These are phyloP conservation scores for Pharmacophagus antenor DNA, from an alignment of 2,888 invertebrate genomes.

Conservation along the genomic window DNA sequence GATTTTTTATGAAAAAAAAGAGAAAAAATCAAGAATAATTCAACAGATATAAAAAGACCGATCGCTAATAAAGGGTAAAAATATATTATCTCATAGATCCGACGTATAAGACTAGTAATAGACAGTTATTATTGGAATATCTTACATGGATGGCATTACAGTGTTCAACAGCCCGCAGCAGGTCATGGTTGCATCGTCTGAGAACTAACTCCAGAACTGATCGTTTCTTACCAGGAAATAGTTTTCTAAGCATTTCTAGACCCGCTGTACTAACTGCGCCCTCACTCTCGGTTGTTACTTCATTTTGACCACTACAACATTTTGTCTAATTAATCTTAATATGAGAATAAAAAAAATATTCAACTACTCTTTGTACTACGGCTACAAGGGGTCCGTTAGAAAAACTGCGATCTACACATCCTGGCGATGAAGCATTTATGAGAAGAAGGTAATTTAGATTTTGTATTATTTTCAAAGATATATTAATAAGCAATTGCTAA, in stretches of 20 bases:
- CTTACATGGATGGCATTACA: conserved; percentile 81
- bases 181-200: conserved; percentile 94
- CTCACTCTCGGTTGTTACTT: conserved; percentile 51
- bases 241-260: conserved; percentile 90
- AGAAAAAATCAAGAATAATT: not conserved
- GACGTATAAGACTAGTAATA: not conserved
- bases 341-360: conserved; percentile 16
- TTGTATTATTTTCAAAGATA: no score
- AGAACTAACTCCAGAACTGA: conserved; percentile 94
- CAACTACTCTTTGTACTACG: no score
- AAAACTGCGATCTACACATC: no score
- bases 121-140: conserved; percentile 10
- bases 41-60: not conserved
- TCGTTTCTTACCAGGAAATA: conserved; percentile 94
- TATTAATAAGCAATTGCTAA: no score
- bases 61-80: not conserved
- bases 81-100: not conserved
- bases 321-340: no score
- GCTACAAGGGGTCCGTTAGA: no score
- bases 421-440: no score
- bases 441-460: no score
- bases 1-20: not conserved
- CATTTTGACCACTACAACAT: conserved; percentile 42
- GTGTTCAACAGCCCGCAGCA: conserved; percentile 94
- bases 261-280: conserved; percentile 85